Conservation (phyloP, 53 echinoderm and acorn worm species). For the Arbacia lixula region DNA sequence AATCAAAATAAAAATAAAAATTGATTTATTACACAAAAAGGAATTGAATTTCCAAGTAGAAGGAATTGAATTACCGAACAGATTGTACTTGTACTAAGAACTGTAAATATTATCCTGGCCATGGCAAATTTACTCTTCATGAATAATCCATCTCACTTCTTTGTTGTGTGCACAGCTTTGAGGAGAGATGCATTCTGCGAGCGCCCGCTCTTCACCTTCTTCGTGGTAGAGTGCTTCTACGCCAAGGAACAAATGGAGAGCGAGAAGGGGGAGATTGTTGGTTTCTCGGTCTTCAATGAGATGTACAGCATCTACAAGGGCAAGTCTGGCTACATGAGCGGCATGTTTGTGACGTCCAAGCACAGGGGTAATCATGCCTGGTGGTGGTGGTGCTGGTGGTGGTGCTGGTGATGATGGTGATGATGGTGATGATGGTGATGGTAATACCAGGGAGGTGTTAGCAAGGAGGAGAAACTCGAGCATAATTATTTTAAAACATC, state of each 20-base stretch:
- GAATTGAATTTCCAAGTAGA: too few species aligned
- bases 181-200: slow-evolving; percentile 39
- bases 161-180: neutral
- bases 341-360: slow-evolving; percentile 34
- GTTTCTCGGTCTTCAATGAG: slow-evolving; percentile 41
- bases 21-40: too few species aligned
- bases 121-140: too few species aligned
- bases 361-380: slow-evolving; percentile 21
- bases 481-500: too few species aligned
- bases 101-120: too few species aligned
- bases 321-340: slow-evolving; percentile 32
- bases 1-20: too few species aligned
- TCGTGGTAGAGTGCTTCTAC: slow-evolving; percentile 38
- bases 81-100: too few species aligned
- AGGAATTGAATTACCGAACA: too few species aligned
- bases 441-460: too few species aligned
- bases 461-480: too few species aligned
- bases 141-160: too few species aligned
- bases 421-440: neutral
- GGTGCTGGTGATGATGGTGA: neutral
- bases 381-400: neutral
- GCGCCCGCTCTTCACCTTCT: slow-evolving; percentile 18
- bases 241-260: slow-evolving; percentile 21
- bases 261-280: slow-evolving; percentile 28
- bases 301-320: slow-evolving; percentile 56